phyloP scores from a whole-genome alignment of 2,888 invertebrate species.

The Drosophila austrosaltans region DNA sequence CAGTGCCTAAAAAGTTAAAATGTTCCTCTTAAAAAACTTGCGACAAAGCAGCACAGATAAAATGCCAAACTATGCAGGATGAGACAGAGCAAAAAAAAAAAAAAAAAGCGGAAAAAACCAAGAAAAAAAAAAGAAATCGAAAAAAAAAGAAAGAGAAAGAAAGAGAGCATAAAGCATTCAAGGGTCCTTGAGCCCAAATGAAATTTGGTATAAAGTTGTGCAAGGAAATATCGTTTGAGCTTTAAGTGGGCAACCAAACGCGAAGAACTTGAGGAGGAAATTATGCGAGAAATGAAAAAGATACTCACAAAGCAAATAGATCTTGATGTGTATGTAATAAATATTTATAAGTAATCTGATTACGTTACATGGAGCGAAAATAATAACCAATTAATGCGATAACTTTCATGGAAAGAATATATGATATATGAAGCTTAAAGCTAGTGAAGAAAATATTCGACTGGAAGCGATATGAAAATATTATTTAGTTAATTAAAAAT shows the following conservation, averaged over 20 bases:
- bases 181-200: constrained; percentile 30
- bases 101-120: constrained; percentile 15
- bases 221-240: constrained; percentile 37
- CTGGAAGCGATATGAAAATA: too few relatives aligned
- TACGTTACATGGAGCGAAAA: background rate
- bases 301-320: background rate
- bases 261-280: constrained; percentile 27
- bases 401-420: background rate
- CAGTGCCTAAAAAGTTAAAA: constrained; percentile 66
- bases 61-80: constrained; percentile 36
- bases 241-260: constrained; percentile 35
- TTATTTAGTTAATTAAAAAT: too few relatives aligned
- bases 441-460: background rate
- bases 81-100: constrained; percentile 31
- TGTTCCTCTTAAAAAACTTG: constrained; percentile 53
- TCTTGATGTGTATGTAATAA: background rate
- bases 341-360: constrained; percentile 13
- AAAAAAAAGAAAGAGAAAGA: background rate
- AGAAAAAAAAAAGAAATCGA: constrained; percentile 18
- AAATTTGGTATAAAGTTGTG: constrained; percentile 33
- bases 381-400: constrained; percentile 4
- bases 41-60: constrained; percentile 57
- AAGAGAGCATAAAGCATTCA: constrained; percentile 12
- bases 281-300: constrained; percentile 33
- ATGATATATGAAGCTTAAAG: background rate